Evolutionary conservation across 2,797 vertebrate genomes (phyloP), one percentile per base, ranked within the genome.

Genomic region (Labroides dimidiatus): DNA sequence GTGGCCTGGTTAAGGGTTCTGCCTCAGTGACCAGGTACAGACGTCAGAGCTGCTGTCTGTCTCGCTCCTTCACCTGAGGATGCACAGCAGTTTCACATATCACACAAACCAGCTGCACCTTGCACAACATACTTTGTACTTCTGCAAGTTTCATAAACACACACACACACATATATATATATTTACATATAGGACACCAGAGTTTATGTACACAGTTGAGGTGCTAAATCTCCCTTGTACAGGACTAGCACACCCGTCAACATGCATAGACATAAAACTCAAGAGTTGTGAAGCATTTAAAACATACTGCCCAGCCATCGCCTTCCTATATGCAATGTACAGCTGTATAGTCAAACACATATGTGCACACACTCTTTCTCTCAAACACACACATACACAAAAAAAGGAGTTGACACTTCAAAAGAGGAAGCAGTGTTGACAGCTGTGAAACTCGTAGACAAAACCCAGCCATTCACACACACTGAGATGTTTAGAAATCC

Each of bases 1-100:
- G 53, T 73, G 70, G 66, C 82, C 72, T 67, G 68, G 74, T 85
- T 81, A 75, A 72, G 69, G 70, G 83, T 85, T 90, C 80, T 85
- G 85, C 84, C 75, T 88, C 78, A 78, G 72, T 86, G 80, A 57
- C 60, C 72, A 68, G 67, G 73, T 69, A 61, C 79, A 76, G 68
- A 73, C 71, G 43, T 80, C 87, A 81, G 76, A 66, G 55, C 54
- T 42, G 41, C 80, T 72, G 70, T 78, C 81, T 62, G 49, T 72
- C 70, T 77, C 39, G 79, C 62, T 61, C 63, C 58, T 75, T 75
- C 72, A 78, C 76, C 71, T 69, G 56, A 81, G 72, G 62, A 78
- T 75, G 56, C 67, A 49, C 45, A 70, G n/a, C 42, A 20, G 57
- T 57, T 68, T 49, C 59, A 59, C 47, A 64, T 54, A 61, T 43